Evolutionary conservation across 1,140 invertebrate genomes (phyloP).

Genomic region (Leptinotarsa lineolata): DNA sequence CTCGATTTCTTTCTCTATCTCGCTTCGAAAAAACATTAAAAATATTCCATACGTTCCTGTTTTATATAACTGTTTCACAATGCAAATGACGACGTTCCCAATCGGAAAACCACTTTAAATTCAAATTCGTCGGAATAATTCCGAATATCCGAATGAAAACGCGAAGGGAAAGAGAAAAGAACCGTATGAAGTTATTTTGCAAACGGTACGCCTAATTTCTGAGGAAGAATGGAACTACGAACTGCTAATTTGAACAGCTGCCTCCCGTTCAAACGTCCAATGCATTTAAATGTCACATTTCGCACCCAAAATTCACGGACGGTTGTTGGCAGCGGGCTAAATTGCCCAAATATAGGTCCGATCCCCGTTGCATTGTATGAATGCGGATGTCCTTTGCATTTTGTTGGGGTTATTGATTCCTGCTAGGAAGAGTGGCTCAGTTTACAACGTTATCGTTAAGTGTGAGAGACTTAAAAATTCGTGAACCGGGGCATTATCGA

Average conservation of each 20-base stretch:
- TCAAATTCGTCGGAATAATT: slow-evolving; percentile 12
- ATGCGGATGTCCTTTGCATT: not conserved
- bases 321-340: slow-evolving; percentile 23
- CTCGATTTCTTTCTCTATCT: not conserved
- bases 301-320: slow-evolving; percentile 36
- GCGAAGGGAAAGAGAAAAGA: slow-evolving; percentile 10
- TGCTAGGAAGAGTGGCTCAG: too few species aligned
- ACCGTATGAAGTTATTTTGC: slow-evolving; percentile 35
- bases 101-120: slow-evolving; percentile 16
- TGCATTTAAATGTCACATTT: slow-evolving; percentile 52
- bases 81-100: not conserved
- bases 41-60: not conserved
- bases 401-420: too few species aligned
- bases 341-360: slow-evolving; percentile 20
- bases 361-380: slow-evolving; percentile 1
- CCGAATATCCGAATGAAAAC: not conserved
- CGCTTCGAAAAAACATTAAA: not conserved
- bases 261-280: slow-evolving; percentile 43
- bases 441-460: not conserved
- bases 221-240: slow-evolving; percentile 32
- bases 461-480: not conserved
- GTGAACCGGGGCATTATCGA: not conserved
- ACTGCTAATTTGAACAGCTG: slow-evolving; percentile 45
- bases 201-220: slow-evolving; percentile 41
- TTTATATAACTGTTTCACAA: slow-evolving; percentile 3